A percentile compares a stretch with the other conserved stretches of the same genome.
Conservation (phyloP, 1,140 invertebrate genomes). For the Triops longicaudatus region DNA sequence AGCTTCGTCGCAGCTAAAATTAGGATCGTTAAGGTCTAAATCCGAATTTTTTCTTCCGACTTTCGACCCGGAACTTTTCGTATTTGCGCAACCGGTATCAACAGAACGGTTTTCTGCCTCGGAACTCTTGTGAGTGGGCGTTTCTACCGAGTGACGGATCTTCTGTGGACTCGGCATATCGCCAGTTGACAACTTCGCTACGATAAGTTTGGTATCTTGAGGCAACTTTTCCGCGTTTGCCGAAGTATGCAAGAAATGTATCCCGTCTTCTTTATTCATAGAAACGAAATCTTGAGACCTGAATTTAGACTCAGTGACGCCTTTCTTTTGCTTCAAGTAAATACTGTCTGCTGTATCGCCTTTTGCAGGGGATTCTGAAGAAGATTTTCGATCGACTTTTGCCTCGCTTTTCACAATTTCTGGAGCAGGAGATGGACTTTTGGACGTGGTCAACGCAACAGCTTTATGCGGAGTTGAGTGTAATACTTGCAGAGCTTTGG, state of each 20-base stretch:
- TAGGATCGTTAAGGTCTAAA: constrained; percentile 19
- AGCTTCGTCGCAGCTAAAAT: constrained; percentile 21
- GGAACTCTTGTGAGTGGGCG: background rate
- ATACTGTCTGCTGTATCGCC: constrained; percentile 14
- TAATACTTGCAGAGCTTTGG: constrained; percentile 16
- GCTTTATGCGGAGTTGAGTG: background rate
- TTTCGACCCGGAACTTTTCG: background rate
- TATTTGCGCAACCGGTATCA: background rate
- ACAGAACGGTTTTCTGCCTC: background rate
- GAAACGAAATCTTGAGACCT: background rate
- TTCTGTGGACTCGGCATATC: constrained; percentile 25
- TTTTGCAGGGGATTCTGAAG: background rate
- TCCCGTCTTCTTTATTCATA: background rate
- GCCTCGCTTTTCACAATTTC: background rate
- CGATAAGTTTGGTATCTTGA: constrained; percentile 21
- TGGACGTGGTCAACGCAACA: background rate
- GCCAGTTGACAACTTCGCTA: constrained; percentile 20
- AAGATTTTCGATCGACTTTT: background rate
- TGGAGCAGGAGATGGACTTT: background rate
- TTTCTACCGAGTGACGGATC: constrained; percentile 17
- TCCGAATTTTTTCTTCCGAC: background rate
- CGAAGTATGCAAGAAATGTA: background rate
- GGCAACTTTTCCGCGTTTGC: constrained; percentile 14
- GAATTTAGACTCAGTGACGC: constrained; percentile 24
- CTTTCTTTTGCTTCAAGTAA: background rate